Base-by-base conservation (phyloP, 2,888 invertebrate species). In the Heliconius erato region DNA sequence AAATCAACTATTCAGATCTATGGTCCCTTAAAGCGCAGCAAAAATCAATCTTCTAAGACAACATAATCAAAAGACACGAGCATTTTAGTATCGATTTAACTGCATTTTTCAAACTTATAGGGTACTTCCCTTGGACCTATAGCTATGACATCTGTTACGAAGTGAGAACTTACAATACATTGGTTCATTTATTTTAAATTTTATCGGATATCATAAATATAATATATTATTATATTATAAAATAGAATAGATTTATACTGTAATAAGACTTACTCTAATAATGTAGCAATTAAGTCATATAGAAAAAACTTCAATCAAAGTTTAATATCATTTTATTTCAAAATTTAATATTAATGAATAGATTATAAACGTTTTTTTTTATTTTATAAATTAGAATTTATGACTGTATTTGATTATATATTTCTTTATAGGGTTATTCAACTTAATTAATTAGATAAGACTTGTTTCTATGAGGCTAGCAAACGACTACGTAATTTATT, bases 391-490 rank as follows among this genome's bases (percentile, higher is more conserved):
- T 72, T 72, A 44, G 26, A 72, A 72, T 72, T 72, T 72, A 71
- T 69, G 35, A 69, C 7, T 23, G 2, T 69, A 40, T 40, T n/a
- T 72, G 72, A 49, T 72, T 72, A 72, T 72, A 44, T 44, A 72
- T 72, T 49, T 72, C 72, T 72, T 72, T 72, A 72, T 44, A 72
- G 72, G 72, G 26, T 72, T 72, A 72, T 72, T 72, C 44, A 72
- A 72, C 72, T 26, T 72, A 26, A 71, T 44, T 72, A 72, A 72
- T 72, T 40, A 72, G n/a, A 7, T 44, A 72, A 72, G 16, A 44
- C 72, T 6, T 26, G 44, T 72, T 49, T 44, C 72, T 44, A 49
- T 9, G 16, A 72, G 69, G n/a, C 23, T 35, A 35, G 69, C 23
- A 2, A 71, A n/a, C 12, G 35, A 23, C 40, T 69, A 35, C 23